phyloP scores from a whole-genome alignment of 2,888 invertebrate genomes.

The Stenoptilia bipunctidactyla region DNA sequence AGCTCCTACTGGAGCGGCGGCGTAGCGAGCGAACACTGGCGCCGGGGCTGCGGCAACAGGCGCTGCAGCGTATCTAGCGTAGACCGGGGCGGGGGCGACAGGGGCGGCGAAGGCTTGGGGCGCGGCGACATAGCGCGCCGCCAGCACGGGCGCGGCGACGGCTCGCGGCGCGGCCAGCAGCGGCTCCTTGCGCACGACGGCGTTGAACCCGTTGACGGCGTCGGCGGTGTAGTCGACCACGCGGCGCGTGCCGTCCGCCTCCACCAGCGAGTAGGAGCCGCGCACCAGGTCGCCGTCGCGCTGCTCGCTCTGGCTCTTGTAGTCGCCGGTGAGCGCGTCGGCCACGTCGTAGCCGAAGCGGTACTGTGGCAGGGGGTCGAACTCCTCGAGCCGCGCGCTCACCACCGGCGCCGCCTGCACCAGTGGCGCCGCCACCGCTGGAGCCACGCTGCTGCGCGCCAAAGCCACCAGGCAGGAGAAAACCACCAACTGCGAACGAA shows the following conservation, averaged over 20 bases:
- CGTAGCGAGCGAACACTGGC: constrained; percentile 17
- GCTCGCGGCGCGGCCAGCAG: constrained; percentile 40
- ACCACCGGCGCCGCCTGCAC: constrained; percentile 36
- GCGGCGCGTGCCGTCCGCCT: constrained; percentile 53
- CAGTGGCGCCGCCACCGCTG: constrained; percentile 34
- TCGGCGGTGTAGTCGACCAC: constrained; percentile 53
- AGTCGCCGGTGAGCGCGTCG: constrained; percentile 56
- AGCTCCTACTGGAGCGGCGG: constrained; percentile 7
- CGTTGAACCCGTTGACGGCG: constrained; percentile 52
- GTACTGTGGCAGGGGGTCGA: constrained; percentile 73
- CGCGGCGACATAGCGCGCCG: constrained; percentile 19
- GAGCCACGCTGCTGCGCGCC: constrained; percentile 41
- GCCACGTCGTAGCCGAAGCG: constrained; percentile 54
- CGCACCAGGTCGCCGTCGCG: constrained; percentile 68
- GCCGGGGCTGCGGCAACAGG: constrained; percentile 52
- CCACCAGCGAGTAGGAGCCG: constrained; percentile 53
- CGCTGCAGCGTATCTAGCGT: constrained; percentile 14
- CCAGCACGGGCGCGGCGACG: constrained; percentile 26
- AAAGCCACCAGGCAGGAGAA: constrained; percentile 48
- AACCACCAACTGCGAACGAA: constrained; percentile 46
- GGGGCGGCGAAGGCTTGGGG: constrained; percentile 20
- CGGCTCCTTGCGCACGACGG: constrained; percentile 52
- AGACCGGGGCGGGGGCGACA: constrained; percentile 16
- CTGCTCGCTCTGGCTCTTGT: constrained; percentile 59
- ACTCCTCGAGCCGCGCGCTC: constrained; percentile 48